Conservation (phyloP, 2,888 invertebrate species). For the Lycophotia porphyrea region DNA sequence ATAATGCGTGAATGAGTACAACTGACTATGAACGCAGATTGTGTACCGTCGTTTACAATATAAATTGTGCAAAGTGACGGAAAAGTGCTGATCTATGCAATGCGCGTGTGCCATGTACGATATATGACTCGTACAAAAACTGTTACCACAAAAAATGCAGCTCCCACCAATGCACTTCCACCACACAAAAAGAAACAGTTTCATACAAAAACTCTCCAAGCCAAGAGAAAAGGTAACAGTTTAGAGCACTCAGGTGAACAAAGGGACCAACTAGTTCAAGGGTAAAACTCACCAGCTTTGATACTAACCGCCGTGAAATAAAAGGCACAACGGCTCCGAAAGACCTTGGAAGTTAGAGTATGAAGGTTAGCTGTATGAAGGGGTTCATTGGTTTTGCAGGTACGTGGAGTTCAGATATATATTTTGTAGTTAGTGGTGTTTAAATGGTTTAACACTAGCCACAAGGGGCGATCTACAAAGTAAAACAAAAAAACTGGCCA, state of each 20-base stretch:
- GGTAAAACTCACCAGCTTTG: constrained; percentile 42
- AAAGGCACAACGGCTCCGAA: constrained; percentile 33
- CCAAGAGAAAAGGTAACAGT: constrained; percentile 32
- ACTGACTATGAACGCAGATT: too few relatives aligned
- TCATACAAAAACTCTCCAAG: constrained; percentile 27
- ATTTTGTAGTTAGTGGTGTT: neutral
- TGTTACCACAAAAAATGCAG: neutral
- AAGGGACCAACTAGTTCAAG: constrained; percentile 59
- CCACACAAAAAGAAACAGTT: constrained; percentile 29
- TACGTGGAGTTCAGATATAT: neutral
- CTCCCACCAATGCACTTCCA: neutral
- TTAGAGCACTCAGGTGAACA: constrained; percentile 54
- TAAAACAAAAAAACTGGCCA: too few relatives aligned
- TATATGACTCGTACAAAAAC: too few relatives aligned
- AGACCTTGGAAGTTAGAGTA: constrained; percentile 40
- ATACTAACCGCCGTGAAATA: constrained; percentile 41
- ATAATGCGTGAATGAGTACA: too few relatives aligned
- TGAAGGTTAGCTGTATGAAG: neutral
- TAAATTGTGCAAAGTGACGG: too few relatives aligned
- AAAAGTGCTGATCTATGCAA: too few relatives aligned
- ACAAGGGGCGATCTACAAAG: neutral
- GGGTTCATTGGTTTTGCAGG: neutral
- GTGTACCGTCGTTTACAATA: too few relatives aligned
- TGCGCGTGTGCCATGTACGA: too few relatives aligned
- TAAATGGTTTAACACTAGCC: neutral